These are phyloP conservation scores for Amphilophus citrinellus DNA, from an alignment of 2,113 vertebrate genomes.

Conservation along the genomic window DNA sequence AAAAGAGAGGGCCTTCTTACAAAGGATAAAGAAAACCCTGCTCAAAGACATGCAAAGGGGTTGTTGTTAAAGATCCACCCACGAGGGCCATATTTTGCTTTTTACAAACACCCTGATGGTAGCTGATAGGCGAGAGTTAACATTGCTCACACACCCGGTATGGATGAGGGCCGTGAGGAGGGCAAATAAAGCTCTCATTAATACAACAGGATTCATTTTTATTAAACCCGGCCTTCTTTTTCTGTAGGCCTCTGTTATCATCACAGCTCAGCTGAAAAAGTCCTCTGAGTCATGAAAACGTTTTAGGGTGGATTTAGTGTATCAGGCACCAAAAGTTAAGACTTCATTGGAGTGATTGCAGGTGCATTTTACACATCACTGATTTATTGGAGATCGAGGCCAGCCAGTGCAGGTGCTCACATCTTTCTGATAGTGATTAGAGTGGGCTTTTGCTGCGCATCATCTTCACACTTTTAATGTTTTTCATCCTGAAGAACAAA, in stretches of 20 bases:
- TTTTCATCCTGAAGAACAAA: conserved; percentile 29
- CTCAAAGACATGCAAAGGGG: conserved; percentile 6
- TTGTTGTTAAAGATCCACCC: not conserved
- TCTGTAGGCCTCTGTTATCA: conserved; percentile 22
- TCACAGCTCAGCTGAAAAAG: not conserved
- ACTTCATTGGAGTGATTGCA: conserved; percentile 41
- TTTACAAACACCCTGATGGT: not conserved
- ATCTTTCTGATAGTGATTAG: conserved; percentile 24
- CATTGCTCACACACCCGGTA: not conserved
- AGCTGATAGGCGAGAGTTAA: conserved; percentile 1
- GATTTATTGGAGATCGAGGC: conserved; percentile 17
- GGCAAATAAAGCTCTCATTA: conserved; percentile 36
- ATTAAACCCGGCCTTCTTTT: conserved; percentile 33
- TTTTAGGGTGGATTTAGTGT: conserved; percentile 32
- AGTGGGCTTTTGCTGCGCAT: conserved; percentile 8
- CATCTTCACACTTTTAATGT: conserved; percentile 5
- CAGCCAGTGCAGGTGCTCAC: conserved; percentile 9
- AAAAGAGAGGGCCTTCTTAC: conserved; percentile 37
- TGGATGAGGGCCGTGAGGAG: not conserved
- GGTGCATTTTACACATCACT: conserved; percentile 44
- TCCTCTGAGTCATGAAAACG: not conserved
- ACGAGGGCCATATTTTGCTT: not conserved
- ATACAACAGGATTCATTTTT: not conserved
- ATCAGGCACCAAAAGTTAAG: conserved; percentile 10
- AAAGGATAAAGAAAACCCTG: conserved; percentile 45